A percentile compares a stretch with the other conserved stretches of the same genome.
phyloP scores from a whole-genome alignment of 2,888 invertebrate species.

The Eremobia ochroleuca region DNA sequence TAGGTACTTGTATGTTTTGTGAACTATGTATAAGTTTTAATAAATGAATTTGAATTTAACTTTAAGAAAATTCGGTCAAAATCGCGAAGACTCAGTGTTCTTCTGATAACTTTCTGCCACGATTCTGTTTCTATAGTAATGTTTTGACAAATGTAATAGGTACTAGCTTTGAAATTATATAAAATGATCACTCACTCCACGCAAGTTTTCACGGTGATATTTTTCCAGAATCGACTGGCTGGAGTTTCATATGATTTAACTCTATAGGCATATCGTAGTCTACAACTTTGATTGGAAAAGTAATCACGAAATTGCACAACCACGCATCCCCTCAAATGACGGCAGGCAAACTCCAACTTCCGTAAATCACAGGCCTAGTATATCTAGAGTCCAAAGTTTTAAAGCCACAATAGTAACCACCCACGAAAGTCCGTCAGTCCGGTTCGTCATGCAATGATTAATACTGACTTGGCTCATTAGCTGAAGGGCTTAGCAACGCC shows the following conservation, averaged over 20 bases:
- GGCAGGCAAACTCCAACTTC: not conserved
- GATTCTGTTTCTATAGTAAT: no score
- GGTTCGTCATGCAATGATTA: slow-evolving; percentile 89
- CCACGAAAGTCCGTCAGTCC: slow-evolving; percentile 85
- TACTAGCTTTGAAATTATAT: no score
- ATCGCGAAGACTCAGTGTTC: not conserved
- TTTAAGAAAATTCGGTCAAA: not conserved
- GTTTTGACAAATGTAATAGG: no score
- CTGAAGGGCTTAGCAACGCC: slow-evolving; percentile 90
- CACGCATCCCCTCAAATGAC: not conserved
- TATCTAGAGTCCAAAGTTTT: slow-evolving; percentile 71
- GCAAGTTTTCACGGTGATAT: no score
- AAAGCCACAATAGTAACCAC: slow-evolving; percentile 78
- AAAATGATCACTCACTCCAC: no score
- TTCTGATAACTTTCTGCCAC: not conserved
- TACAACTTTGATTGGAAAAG: no score
- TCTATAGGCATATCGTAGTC: no score
- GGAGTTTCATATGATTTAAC: no score
- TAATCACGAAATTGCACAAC: not conserved
- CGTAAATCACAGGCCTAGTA: slow-evolving; percentile 48
- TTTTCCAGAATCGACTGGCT: no score
- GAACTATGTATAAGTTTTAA: no score
- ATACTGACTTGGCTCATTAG: slow-evolving; percentile 90
- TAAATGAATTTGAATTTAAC: not conserved
- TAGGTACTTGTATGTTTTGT: no score